phyloP scores from a whole-genome alignment of 2,113 vertebrate species.

The Rhabdornis inornatus region DNA sequence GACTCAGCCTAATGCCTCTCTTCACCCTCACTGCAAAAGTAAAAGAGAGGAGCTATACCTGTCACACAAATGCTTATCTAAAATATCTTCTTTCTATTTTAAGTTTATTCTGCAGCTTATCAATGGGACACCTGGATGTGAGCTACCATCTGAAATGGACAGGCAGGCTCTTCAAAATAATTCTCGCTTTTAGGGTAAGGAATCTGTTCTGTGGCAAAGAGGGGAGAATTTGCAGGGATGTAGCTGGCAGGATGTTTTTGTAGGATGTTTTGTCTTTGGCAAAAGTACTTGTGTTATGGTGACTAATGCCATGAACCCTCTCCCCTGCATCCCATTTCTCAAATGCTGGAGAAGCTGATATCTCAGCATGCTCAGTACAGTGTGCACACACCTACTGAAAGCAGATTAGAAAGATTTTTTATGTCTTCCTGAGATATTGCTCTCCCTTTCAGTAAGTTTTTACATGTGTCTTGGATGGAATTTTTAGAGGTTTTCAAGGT shows the following conservation, averaged over 20 bases:
- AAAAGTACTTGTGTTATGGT: background rate
- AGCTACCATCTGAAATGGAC: background rate
- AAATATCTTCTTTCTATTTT: background rate
- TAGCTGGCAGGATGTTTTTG: background rate
- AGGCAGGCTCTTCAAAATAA: background rate
- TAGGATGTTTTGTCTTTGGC: background rate
- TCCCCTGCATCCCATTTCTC: background rate
- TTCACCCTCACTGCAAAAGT: background rate
- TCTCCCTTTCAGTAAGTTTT: slow-evolving; percentile 26
- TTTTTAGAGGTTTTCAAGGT: slow-evolving; percentile 44
- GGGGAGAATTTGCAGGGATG: background rate
- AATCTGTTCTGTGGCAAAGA: rapidly evolving
- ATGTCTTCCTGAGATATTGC: slow-evolving; percentile 19
- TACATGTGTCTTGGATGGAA: slow-evolving; percentile 2
- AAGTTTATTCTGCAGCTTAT: background rate
- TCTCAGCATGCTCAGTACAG: background rate
- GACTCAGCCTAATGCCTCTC: background rate
- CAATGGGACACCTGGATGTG: background rate
- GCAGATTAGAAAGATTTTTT: background rate
- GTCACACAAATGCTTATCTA: background rate
- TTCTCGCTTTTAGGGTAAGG: background rate
- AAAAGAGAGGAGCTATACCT: background rate
- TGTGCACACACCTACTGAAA: background rate
- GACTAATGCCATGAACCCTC: background rate
- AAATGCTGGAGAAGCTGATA: background rate